phyloP scores from a whole-genome alignment of 2,113 vertebrate genomes.

The Paramisgurnus dabryanus region DNA sequence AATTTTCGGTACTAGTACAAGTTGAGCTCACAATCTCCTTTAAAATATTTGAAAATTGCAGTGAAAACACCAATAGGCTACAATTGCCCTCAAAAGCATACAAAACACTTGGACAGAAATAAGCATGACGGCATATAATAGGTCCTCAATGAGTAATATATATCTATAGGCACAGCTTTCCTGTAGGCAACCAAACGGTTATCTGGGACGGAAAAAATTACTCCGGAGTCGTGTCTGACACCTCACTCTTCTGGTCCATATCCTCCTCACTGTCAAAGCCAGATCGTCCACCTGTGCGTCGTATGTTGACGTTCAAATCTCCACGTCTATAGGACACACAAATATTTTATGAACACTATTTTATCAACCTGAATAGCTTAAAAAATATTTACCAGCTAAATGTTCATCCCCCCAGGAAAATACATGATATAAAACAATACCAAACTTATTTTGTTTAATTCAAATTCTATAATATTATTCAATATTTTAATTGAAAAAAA shows the following conservation, averaged over 20 bases:
- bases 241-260: slow-evolving; percentile 51
- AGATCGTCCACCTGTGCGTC: slow-evolving; percentile 55
- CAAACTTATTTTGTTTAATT: too few relatives aligned
- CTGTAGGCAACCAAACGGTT: not conserved
- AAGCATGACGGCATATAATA: not conserved
- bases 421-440: too few relatives aligned
- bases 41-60: slow-evolving; percentile 19
- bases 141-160: not conserved
- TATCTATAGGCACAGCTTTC: not conserved
- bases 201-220: slow-evolving; percentile 44
- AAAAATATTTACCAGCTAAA: too few relatives aligned
- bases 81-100: not conserved
- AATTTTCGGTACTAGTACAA: not conserved
- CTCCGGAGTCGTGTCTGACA: slow-evolving; percentile 61
- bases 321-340: slow-evolving; percentile 62
- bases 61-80: not conserved
- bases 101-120: not conserved
- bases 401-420: too few relatives aligned
- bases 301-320: slow-evolving; percentile 62
- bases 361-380: too few relatives aligned
- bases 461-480: too few relatives aligned
- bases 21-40: not conserved
- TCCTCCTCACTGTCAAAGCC: slow-evolving; percentile 75
- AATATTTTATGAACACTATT: too few relatives aligned
- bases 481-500: too few relatives aligned